A percentile compares a stretch with the other conserved stretches of the same genome.
These are phyloP conservation scores for Salvelinus sp. DNA, from an alignment of 2,113 vertebrate genomes.

Conservation along the genomic window DNA sequence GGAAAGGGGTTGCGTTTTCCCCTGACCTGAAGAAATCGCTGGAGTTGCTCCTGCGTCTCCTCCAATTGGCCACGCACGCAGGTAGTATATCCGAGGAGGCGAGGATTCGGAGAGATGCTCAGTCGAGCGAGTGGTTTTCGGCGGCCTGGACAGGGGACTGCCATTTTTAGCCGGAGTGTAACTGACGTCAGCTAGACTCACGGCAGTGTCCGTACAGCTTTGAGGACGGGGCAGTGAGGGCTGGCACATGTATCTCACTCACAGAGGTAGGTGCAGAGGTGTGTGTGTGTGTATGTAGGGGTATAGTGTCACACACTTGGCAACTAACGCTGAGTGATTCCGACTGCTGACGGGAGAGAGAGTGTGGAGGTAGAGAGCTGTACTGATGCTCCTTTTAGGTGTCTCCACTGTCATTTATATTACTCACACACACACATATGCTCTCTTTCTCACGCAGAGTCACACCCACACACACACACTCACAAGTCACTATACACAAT, in stretches of 20 bases:
- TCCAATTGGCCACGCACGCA: background rate
- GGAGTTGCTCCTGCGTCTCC: constrained; percentile 8
- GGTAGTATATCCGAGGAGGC: constrained; percentile 1
- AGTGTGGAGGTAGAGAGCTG: background rate
- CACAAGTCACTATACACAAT: background rate
- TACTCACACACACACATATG: background rate
- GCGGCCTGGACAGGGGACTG: constrained; percentile 9
- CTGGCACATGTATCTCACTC: constrained; percentile 11
- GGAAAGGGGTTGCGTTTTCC: constrained; percentile 8
- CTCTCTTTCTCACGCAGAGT: background rate
- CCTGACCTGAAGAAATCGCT: constrained; percentile 26
- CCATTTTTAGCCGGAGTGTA: constrained; percentile 54
- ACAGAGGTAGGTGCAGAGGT: background rate
- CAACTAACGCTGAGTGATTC: no score
- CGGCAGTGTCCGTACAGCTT: no score
- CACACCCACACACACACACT: background rate
- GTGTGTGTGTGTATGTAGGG: background rate
- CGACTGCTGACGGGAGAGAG: background rate
- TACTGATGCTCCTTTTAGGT: background rate
- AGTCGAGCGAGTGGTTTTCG: constrained; percentile 24
- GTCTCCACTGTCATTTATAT: background rate
- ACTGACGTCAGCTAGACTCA: constrained; percentile 31
- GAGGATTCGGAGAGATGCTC: constrained; percentile 35
- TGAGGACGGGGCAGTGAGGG: no score
- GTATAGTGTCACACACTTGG: background rate